These are phyloP conservation scores for Chamaea fasciata DNA, from an alignment of 2,113 vertebrate species.

Conservation along the genomic window DNA sequence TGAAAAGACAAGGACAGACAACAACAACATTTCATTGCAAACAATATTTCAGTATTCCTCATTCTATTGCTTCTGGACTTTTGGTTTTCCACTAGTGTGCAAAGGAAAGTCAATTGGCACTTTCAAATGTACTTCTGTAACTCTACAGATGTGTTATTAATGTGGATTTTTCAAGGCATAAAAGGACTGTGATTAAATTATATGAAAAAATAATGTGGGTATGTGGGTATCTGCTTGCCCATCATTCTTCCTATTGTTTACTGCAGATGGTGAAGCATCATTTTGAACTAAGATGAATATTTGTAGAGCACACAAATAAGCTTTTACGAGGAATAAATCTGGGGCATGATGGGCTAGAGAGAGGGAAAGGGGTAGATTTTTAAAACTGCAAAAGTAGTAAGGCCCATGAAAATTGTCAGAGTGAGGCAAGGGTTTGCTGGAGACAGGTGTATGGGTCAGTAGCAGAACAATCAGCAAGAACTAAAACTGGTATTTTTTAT, in stretches of 20 bases:
- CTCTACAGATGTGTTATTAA: neutral
- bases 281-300: neutral
- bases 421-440: neutral
- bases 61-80: neutral
- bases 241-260: neutral
- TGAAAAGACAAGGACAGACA: neutral
- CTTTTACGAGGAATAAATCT: neutral
- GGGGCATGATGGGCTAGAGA: neutral
- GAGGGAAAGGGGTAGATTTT: neutral
- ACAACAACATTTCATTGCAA: neutral
- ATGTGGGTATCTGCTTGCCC: neutral
- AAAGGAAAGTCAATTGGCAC: slow-evolving; percentile 10
- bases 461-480: neutral
- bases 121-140: neutral
- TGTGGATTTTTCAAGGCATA: neutral
- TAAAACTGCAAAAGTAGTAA: neutral
- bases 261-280: neutral
- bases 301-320: neutral
- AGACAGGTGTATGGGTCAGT: neutral
- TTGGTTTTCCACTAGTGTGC: neutral
- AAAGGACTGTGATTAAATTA: neutral
- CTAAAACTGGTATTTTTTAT: neutral
- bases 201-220: neutral
- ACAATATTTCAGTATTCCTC: neutral
- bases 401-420: neutral